A percentile compares a stretch with the other conserved stretches of the same genome.
Evolutionary conservation across 1,140 invertebrate genomes (phyloP).

Genomic region (Dreissena polymorpha): DNA sequence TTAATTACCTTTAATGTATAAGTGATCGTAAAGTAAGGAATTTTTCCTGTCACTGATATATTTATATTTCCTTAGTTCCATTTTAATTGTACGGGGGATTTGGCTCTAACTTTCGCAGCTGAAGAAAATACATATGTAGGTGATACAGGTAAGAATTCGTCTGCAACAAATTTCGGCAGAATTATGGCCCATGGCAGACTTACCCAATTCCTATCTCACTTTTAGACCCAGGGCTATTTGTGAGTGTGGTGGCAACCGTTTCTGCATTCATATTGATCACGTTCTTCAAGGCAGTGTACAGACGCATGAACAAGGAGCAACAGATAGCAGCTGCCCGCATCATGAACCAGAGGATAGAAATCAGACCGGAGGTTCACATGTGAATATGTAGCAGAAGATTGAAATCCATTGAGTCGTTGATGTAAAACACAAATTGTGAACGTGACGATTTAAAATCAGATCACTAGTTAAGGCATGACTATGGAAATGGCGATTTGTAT

Average conservation of each 20-base stretch:
- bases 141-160: neutral
- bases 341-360: constrained; percentile 42
- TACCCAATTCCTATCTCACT: neutral
- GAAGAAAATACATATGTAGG: neutral
- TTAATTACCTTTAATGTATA: neutral
- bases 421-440: too few relatives aligned
- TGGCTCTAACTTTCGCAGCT: neutral
- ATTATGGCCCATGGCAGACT: neutral
- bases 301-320: constrained; percentile 72
- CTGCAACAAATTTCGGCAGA: neutral
- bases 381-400: too few relatives aligned
- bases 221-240: constrained; percentile 45
- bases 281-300: constrained; percentile 72
- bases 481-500: too few relatives aligned
- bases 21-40: neutral
- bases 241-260: constrained; percentile 46
- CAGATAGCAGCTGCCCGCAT: constrained; percentile 54
- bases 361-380: neutral
- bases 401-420: too few relatives aligned
- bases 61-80: neutral
- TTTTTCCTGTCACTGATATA: too few relatives aligned
- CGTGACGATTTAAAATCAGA: too few relatives aligned
- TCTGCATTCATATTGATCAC: constrained; percentile 65
- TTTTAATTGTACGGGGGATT: neutral
- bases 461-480: too few relatives aligned